Percentiles rank a stretch among this genome's conserved stretches.
Evolutionary conservation across 1,140 invertebrate genomes (phyloP).

Genomic region (Eriocheir sinensis): DNA sequence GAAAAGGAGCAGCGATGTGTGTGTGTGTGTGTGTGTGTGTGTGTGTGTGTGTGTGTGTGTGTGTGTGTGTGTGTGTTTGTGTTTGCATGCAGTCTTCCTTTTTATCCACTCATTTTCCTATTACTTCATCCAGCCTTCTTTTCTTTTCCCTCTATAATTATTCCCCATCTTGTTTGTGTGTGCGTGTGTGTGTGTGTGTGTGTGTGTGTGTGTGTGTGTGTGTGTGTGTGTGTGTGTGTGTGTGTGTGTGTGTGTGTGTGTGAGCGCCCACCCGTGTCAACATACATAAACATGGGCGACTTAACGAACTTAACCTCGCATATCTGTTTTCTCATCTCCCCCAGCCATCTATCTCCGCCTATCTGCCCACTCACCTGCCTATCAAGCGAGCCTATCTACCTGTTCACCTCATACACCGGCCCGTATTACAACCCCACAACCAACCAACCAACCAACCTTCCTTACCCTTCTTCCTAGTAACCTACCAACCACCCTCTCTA

Average conservation of each 20-base stretch:
- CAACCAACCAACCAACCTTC: not conserved
- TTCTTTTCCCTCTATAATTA: too few species aligned
- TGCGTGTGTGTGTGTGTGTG: not conserved
- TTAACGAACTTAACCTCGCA: not conserved
- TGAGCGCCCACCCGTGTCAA: not conserved
- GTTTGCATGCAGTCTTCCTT: too few species aligned
- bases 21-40: too few species aligned
- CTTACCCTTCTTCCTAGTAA: too few species aligned
- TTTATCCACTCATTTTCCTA: too few species aligned
- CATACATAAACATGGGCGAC: not conserved
- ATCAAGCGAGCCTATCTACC: not conserved
- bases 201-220: slow-evolving; percentile 18
- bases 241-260: slow-evolving; percentile 9
- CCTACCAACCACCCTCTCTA: not conserved
- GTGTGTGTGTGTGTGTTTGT: not conserved
- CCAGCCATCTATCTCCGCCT: not conserved
- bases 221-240: slow-evolving; percentile 20
- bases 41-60: too few species aligned
- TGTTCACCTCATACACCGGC: not conserved
- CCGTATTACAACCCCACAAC: not conserved
- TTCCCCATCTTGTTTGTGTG: not conserved
- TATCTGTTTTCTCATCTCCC: not conserved
- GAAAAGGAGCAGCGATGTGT: too few species aligned
- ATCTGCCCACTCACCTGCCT: not conserved
- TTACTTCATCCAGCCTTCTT: too few species aligned